These are phyloP conservation scores for Eristalinus sepulchralis DNA, from an alignment of 2,888 invertebrate species.

Conservation along the genomic window DNA sequence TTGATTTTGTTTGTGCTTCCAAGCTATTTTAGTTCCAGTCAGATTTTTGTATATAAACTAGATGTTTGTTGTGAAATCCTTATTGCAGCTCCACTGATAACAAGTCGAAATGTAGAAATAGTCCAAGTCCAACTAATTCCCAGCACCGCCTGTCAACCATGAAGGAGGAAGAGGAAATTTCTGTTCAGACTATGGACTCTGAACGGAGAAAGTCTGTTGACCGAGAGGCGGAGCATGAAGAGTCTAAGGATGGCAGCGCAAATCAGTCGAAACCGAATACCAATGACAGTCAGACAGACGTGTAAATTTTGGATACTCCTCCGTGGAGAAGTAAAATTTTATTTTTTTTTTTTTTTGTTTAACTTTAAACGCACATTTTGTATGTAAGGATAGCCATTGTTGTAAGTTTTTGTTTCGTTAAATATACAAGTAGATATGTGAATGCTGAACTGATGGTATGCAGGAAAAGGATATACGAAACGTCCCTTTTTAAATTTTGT, in stretches of 20 bases:
- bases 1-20: constrained; percentile 3
- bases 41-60: constrained; percentile 16
- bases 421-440: not conserved
- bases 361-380: constrained; percentile 10
- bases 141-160: constrained; percentile 88
- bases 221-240: not conserved
- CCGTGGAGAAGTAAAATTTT: not conserved
- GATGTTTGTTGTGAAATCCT: constrained; percentile 53
- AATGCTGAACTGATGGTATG: not conserved
- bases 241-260: constrained; percentile 8
- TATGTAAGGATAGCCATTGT: not conserved
- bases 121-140: constrained; percentile 56
- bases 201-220: constrained; percentile 21
- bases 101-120: constrained; percentile 61
- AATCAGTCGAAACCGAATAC: not conserved
- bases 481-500: too few relatives aligned
- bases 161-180: constrained; percentile 91
- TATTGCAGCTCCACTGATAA: constrained; percentile 59
- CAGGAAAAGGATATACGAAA: not conserved
- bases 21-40: not conserved
- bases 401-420: not conserved
- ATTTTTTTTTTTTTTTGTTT: not conserved
- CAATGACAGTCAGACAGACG: constrained; percentile 40
- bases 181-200: constrained; percentile 16
- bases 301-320: constrained; percentile 15